A percentile compares a stretch with the other conserved stretches of the same genome.
Conservation (phyloP, 2,888 invertebrate genomes). For the Epinotia brunnichana region DNA sequence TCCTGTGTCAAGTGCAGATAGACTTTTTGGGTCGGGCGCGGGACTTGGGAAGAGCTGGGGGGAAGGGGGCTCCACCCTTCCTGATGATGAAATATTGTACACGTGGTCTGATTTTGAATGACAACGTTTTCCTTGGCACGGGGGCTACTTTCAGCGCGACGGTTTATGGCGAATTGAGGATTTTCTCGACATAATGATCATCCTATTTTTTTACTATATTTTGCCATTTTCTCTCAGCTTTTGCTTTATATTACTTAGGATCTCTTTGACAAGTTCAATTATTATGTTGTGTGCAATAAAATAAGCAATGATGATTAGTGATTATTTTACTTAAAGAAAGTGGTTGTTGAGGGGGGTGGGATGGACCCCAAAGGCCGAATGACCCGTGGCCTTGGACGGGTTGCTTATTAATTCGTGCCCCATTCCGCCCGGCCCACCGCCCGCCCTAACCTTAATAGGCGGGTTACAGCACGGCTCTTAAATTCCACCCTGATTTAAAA, state of each 20-base stretch:
- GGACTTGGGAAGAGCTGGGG: slow-evolving; percentile 60
- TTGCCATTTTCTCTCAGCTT: slow-evolving; percentile 27
- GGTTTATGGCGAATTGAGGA: slow-evolving; percentile 76
- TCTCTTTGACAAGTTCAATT: not conserved
- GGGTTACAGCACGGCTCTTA: slow-evolving; percentile 76
- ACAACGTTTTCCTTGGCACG: slow-evolving; percentile 84
- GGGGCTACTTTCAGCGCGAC: slow-evolving; percentile 73
- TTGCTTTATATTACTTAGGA: slow-evolving; percentile 4
- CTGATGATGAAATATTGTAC: slow-evolving; percentile 89
- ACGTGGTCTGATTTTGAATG: slow-evolving; percentile 89
- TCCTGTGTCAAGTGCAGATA: slow-evolving; percentile 84
- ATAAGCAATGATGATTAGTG: slow-evolving; percentile 7
- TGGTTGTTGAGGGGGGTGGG: slow-evolving; percentile 64
- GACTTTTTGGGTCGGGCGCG: slow-evolving; percentile 79
- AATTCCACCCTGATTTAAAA: slow-evolving; percentile 70
- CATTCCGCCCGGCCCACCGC: slow-evolving; percentile 65
- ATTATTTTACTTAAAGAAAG: slow-evolving; percentile 43
- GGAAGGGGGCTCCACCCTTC: slow-evolving; percentile 66
- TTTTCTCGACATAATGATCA: slow-evolving; percentile 69
- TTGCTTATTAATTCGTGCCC: slow-evolving; percentile 80
- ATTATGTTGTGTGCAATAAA: not conserved
- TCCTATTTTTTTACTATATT: slow-evolving; percentile 58
- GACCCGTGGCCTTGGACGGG: slow-evolving; percentile 74
- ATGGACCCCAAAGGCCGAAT: slow-evolving; percentile 68
- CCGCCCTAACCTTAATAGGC: slow-evolving; percentile 75